phyloP scores from a whole-genome alignment of 1,140 invertebrate species.

The Aphidius ervi region DNA sequence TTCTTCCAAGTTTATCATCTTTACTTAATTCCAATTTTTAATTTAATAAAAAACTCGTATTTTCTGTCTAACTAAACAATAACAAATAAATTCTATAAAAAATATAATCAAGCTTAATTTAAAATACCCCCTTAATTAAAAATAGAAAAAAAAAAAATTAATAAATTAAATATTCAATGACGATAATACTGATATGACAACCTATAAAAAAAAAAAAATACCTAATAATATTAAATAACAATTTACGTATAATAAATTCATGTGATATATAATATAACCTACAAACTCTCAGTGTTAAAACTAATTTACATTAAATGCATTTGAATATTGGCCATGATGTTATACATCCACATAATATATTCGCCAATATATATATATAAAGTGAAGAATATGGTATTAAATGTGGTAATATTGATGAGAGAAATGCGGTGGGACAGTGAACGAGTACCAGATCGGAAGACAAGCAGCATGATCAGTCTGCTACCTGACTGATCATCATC shows the following conservation, averaged over 20 bases:
- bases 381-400: constrained; percentile 13
- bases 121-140: too few relatives aligned
- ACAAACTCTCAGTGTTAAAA: constrained; percentile 12
- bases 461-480: background rate
- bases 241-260: background rate
- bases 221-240: too few relatives aligned
- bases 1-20: too few relatives aligned
- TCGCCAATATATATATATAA: constrained; percentile 60
- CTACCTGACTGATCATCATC: background rate
- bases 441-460: constrained; percentile 4
- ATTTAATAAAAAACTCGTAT: too few relatives aligned
- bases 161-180: too few relatives aligned
- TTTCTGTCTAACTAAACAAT: too few relatives aligned
- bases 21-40: too few relatives aligned
- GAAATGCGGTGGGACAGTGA: constrained; percentile 3
- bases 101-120: too few relatives aligned
- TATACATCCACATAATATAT: constrained; percentile 77
- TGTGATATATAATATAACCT: constrained; percentile 15
- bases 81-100: too few relatives aligned
- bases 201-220: too few relatives aligned
- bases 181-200: too few relatives aligned
- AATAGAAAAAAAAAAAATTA: too few relatives aligned
- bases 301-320: constrained; percentile 22
- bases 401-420: constrained; percentile 22
- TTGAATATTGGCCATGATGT: constrained; percentile 14